A percentile compares a stretch with the other conserved stretches of the same genome.
Conservation (phyloP, 2,113 vertebrate species). For the Cnemophilus loriae region DNA sequence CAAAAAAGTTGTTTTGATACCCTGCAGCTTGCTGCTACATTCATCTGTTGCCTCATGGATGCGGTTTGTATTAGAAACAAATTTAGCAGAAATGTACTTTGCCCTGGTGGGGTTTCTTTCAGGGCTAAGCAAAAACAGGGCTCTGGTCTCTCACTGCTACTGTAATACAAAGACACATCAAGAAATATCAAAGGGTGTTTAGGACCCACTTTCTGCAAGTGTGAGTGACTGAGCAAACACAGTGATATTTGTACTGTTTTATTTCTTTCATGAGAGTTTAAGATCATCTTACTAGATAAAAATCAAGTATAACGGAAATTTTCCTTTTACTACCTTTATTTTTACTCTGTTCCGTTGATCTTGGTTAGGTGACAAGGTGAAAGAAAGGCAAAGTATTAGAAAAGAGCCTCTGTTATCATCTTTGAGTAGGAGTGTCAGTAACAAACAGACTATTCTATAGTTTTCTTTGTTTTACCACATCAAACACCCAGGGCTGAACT, state of each 20-base stretch:
- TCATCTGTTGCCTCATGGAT: background rate
- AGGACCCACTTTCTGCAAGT: background rate
- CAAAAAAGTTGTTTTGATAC: background rate
- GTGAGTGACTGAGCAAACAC: conserved; percentile 10
- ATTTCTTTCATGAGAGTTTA: background rate
- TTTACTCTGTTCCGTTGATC: background rate
- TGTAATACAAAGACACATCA: background rate
- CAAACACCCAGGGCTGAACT: background rate
- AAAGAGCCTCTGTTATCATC: background rate
- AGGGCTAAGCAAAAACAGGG: background rate
- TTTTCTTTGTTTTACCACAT: background rate
- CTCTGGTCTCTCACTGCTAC: background rate
- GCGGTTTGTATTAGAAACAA: background rate
- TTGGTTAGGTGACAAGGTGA: conserved; percentile 11
- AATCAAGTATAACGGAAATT: background rate
- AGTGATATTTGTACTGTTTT: background rate
- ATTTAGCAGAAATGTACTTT: background rate
- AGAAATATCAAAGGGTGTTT: background rate
- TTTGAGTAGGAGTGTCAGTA: background rate
- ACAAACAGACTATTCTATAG: background rate
- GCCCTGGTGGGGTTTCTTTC: rapidly evolving
- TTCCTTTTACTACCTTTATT: background rate
- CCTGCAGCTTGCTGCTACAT: background rate
- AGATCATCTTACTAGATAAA: conserved; percentile 22
- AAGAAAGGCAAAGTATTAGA: background rate